A percentile compares a stretch with the other conserved stretches of the same genome.
These are phyloP conservation scores for Lithophane leautieri DNA, from an alignment of 2,888 invertebrate genomes.

Conservation along the genomic window DNA sequence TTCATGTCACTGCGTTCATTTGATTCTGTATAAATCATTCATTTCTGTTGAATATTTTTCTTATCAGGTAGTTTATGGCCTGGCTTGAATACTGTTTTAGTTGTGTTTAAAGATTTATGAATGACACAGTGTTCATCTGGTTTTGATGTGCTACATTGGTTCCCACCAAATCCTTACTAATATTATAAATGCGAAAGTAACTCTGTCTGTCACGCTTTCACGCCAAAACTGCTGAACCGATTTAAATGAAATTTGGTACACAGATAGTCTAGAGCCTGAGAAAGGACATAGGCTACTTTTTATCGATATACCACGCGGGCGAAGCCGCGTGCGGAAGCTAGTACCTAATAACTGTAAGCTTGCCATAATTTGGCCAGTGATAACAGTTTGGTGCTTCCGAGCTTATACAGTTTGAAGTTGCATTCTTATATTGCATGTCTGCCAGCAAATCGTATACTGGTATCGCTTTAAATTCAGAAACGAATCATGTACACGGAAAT, in stretches of 20 bases:
- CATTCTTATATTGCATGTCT: constrained; percentile 50
- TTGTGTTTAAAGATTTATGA: neutral
- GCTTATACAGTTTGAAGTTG: constrained; percentile 11
- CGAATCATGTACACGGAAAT: constrained; percentile 34
- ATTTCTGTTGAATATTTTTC: constrained; percentile 1
- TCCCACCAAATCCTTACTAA: neutral
- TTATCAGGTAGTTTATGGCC: neutral
- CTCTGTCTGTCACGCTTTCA: too few relatives aligned
- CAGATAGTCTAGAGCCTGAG: too few relatives aligned
- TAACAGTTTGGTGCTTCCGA: neutral
- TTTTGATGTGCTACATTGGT: neutral
- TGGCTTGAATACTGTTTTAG: neutral
- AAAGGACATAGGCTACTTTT: too few relatives aligned
- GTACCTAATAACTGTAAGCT: neutral
- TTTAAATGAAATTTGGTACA: too few relatives aligned
- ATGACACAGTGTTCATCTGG: neutral
- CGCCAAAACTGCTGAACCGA: too few relatives aligned
- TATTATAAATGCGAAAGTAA: too few relatives aligned
- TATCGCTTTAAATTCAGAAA: constrained; percentile 51
- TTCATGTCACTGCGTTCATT: constrained; percentile 29
- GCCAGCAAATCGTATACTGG: constrained; percentile 26
- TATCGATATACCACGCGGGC: too few relatives aligned
- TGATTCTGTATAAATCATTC: constrained; percentile 18
- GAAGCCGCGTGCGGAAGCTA: too few relatives aligned
- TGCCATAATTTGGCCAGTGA: neutral